Conservation (phyloP, 2,888 invertebrate species). For the Ormia ochracea region DNA sequence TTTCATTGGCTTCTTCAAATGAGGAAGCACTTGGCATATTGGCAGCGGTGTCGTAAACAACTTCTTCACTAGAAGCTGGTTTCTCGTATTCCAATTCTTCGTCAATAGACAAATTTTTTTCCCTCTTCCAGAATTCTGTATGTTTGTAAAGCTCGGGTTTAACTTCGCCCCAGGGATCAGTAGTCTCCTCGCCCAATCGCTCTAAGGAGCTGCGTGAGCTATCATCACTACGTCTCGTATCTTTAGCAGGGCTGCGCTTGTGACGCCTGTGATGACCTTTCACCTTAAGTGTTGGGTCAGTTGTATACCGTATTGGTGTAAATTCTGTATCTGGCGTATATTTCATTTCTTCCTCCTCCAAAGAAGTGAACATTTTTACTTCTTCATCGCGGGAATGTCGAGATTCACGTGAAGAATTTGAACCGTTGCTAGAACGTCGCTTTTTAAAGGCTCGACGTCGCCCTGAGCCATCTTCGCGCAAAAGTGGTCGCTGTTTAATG, state of each 20-base stretch:
- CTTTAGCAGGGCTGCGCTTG: constrained; percentile 74
- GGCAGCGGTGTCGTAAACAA: constrained; percentile 60
- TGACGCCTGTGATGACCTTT: constrained; percentile 72
- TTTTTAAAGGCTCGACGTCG: constrained; percentile 81
- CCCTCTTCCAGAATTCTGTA: constrained; percentile 75
- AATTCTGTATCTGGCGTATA: constrained; percentile 70
- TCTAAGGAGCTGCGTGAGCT: constrained; percentile 67
- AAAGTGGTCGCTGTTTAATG: constrained; percentile 80
- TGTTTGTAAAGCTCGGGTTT: constrained; percentile 74
- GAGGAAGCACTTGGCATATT: constrained; percentile 72
- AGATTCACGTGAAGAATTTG: constrained; percentile 80
- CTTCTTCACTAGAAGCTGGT: constrained; percentile 65
- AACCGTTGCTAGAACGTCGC: constrained; percentile 79
- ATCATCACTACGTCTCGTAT: constrained; percentile 64
- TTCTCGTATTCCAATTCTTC: constrained; percentile 70
- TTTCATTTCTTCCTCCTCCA: constrained; percentile 80
- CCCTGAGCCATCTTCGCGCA: constrained; percentile 81
- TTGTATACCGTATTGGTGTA: constrained; percentile 73
- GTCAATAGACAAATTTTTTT: constrained; percentile 74
- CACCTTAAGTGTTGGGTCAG: constrained; percentile 72
- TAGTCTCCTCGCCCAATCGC: constrained; percentile 73
- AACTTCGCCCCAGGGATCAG: constrained; percentile 75
- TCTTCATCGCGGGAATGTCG: constrained; percentile 82
- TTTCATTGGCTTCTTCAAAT: constrained; percentile 75
- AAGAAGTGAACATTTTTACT: constrained; percentile 81